A percentile compares a stretch with the other conserved stretches of the same genome.
Conservation (phyloP, 2,113 vertebrate species). For the Chiloscyllium plagiosum region DNA sequence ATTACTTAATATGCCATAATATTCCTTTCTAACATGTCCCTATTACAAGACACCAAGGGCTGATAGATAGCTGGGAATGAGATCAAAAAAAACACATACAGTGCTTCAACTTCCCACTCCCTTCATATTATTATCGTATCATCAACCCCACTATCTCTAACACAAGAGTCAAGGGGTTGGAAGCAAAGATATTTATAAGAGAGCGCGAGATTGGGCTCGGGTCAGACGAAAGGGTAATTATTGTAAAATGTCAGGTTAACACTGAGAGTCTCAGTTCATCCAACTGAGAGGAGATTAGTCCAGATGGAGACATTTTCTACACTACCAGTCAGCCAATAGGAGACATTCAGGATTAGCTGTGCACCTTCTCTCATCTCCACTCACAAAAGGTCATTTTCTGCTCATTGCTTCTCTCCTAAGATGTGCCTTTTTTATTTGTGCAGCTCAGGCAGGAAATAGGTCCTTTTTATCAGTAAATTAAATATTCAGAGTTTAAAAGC, state of each 20-base stretch:
- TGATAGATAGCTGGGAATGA: conserved; percentile 25
- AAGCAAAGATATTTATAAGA: conserved; percentile 73
- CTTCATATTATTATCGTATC: conserved; percentile 36
- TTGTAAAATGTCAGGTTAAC: conserved; percentile 92
- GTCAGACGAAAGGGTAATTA: conserved; percentile 86
- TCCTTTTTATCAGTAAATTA: conserved; percentile 71
- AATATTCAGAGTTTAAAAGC: conserved; percentile 71
- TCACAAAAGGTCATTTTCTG: conserved; percentile 82
- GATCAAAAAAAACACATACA: neutral
- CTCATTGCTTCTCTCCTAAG: conserved; percentile 78
- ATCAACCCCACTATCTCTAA: conserved; percentile 58
- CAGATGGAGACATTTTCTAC: conserved; percentile 87
- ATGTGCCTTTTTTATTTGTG: conserved; percentile 50
- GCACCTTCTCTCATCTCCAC: conserved; percentile 84
- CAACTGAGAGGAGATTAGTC: conserved; percentile 85
- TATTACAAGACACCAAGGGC: neutral
- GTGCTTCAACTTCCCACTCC: conserved; percentile 34
- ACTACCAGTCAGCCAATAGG: conserved; percentile 71
- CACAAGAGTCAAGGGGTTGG: conserved; percentile 70
- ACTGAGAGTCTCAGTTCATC: conserved; percentile 77
- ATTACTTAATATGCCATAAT: conserved; percentile 48
- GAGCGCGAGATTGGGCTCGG: conserved; percentile 68
- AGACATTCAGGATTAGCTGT: conserved; percentile 78
- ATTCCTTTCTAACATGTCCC: conserved; percentile 39
- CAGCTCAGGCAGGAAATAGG: conserved; percentile 55